Base-by-base conservation (phyloP, 2,113 vertebrate genomes). In the Platichthys stellatus region DNA sequence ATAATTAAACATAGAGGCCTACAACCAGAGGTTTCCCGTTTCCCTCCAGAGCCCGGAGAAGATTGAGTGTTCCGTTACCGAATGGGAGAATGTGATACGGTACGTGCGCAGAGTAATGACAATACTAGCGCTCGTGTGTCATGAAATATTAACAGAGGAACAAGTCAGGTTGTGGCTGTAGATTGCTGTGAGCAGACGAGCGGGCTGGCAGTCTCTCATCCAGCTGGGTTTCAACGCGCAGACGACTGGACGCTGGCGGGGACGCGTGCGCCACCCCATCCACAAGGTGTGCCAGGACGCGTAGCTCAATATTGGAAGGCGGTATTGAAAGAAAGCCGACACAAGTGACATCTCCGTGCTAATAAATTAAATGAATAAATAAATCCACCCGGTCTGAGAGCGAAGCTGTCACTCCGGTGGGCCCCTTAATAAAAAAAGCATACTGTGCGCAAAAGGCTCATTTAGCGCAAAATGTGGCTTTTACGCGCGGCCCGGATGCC, bases 141-240 rank as follows among this genome's bases (percentile, higher is more conserved):
- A 94, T 94, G 35, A 94, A 95, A 94, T 87, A 94, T 95, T 94
- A 88, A 95, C 89, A 86, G 86, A 92, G 92, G 92, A 93, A 93
- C 93, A 89, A 90, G 85, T 90, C 69, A 65, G 87, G 81, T 72
- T 74, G 85, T 74, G 90, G 87, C 89, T 80, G 90, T 88, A 91
- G 88, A 89, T 68, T 82, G 73, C 81, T 61, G 68, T 1, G 72
- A 73, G 75, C 83, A 72, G 69, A 74, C 70, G 56, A 23, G 24
- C 60, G 51, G 51, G 43, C 26, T 60, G 69, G 45, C 62, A 45
- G 83, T 76, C 66, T 67, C 69, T 66, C 82, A 72, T 82, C 78
- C 61, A 38, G 59, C 2, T 60, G 54, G 20, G 40, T 49, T 21
- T 61, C 13, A n/a, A 15, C 13, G 28, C 15, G 13, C 45, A 49